These are phyloP conservation scores for Pseudococcus longispinus DNA, from an alignment of 2,888 invertebrate species.

Conservation along the genomic window DNA sequence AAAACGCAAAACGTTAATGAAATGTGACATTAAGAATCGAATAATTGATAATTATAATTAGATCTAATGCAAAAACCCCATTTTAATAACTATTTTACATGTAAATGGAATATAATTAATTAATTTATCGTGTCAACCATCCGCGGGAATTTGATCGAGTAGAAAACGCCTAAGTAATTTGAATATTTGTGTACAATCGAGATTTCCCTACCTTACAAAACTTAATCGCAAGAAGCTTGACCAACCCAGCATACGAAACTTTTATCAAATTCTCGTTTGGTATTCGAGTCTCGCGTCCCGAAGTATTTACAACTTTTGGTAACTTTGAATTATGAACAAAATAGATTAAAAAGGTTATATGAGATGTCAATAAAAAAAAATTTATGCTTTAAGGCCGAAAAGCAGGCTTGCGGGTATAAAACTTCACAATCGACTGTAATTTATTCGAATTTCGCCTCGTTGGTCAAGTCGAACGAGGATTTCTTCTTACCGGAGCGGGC, in stretches of 20 bases:
- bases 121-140: too few species aligned
- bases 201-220: neutral
- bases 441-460: neutral
- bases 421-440: neutral
- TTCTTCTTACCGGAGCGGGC: neutral
- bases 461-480: neutral
- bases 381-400: neutral
- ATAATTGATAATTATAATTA: too few species aligned
- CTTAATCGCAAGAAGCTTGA: neutral
- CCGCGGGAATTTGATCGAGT: too few species aligned
- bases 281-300: neutral
- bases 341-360: slow-evolving; percentile 18
- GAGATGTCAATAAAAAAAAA: slow-evolving; percentile 12
- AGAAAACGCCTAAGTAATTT: too few species aligned
- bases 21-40: too few species aligned
- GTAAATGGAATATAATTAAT: too few species aligned
- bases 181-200: neutral
- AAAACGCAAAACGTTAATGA: too few species aligned
- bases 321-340: slow-evolving; percentile 18
- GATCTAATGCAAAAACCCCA: too few species aligned
- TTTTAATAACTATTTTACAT: too few species aligned
- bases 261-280: neutral
- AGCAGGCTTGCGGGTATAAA: neutral
- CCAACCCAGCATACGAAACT: neutral
- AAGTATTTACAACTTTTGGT: neutral